Base-by-base conservation (phyloP, 2,797 vertebrate species). In the Muscicapa striata region DNA sequence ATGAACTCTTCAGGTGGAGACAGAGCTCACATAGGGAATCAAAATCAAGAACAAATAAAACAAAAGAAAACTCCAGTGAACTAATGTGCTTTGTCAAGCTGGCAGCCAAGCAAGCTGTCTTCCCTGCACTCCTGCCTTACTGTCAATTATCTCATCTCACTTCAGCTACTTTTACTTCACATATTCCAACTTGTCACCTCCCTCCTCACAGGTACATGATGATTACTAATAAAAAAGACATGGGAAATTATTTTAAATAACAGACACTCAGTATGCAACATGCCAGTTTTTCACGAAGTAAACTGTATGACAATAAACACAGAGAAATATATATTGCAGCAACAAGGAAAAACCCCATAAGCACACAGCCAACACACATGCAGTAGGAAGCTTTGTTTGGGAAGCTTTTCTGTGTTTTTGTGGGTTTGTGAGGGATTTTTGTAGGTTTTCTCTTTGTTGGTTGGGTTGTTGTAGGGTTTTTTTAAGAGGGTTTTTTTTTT, bases 131-230 rank as follows among this genome's bases (percentile, higher is more conserved):
- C 55, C 45, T 1, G 1, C 29, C 70, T 41, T 57, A 34, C 68
- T 54, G 78, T 73, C 91, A 96, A 62, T 91, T 54, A 89, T 43
- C 83, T 62, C 26, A 88, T 90, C 84, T 88, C 58, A 75, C 5
- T 78, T 75, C 51, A 69, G 16, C 36, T 75, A 51, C 87, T 91
- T 89, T 68, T 62, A 57, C 26, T 81, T 94, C 58, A 78, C n/a
- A 10, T 72, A 58, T 72, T 69, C 55, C 9, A 29, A 6, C 2
- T 4, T 54, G 84, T 62, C 59, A 88, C 36, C 59, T 54, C 66
- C 55, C 48, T 81, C 46, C 66, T 94, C 70, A 62, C 54, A 68
- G 66, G 84, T 78, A 75, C 43, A 18, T 38, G 30, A 58, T 24
- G 32, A 81, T 78, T 81, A 38, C 24, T 57, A 83, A 89, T n/a